Base-by-base conservation (phyloP, 2,797 vertebrate genomes). In the Takifugu ocellatus region DNA sequence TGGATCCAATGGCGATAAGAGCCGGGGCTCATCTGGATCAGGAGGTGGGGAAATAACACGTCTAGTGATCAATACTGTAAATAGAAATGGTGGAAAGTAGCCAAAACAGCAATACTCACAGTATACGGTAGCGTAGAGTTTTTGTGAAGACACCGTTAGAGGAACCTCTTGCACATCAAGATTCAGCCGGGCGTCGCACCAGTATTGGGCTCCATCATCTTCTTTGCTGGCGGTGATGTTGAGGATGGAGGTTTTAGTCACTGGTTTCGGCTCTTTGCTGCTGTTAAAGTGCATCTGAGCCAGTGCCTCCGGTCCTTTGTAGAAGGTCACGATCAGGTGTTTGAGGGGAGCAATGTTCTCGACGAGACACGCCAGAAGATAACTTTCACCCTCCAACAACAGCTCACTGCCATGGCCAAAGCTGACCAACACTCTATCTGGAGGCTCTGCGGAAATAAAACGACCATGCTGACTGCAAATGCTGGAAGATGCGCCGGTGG, bases 181-280 rank as follows among this genome's bases (percentile, higher is more conserved):
- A 0, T 79, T 61, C 3, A 90, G 70, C 27, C 47, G 54, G 25
- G 82, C 89, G 43, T 84, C 72, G 70, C 90, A 90, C 73, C 76
- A 78, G 73, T 81, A 88, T 48, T 66, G 49, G 6, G 2, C 66
- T 51, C 74, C 78, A 24, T 84, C 39, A 3, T 90, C 84, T 3
- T 58, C 47, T 61, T 65, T 75, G 17, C 21, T 52, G 9, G 77
- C 42, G 0, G 0, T 25, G n/a, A 89, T 70, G 51, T 33, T 6
- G n/a, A 84, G 16, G 21, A 44, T 74, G 45, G 68, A 65, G 39
- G 0, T 59, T 44, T 56, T n/a, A 15, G 16, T 78, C 21, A 49
- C 61, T 17, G 87, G 87, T 17, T 5, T 65, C 31, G 44, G 59
- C 8, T 11, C 29, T 2, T 2, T 5, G 2, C 15, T 6, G 14